Evolutionary conservation across 2,888 invertebrate species (phyloP).

Genomic region (Drosophila conformis): DNA sequence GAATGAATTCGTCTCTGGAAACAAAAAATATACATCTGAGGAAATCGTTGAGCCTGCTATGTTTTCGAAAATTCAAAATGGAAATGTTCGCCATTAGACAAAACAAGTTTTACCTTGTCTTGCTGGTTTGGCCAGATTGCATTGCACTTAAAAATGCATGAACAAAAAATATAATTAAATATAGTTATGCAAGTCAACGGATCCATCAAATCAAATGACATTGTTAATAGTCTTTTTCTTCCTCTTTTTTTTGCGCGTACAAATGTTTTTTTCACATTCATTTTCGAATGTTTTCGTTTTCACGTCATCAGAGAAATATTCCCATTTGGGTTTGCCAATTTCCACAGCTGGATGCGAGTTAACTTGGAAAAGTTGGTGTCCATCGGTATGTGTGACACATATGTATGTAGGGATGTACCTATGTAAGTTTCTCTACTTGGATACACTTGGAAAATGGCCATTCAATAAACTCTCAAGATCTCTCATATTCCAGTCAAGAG

Average conservation of each 20-base stretch:
- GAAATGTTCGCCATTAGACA: not conserved
- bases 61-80: not conserved
- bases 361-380: conserved; percentile 18
- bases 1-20: not conserved
- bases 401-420: not conserved
- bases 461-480: conserved; percentile 26
- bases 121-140: not conserved
- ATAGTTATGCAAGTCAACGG: not conserved
- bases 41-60: not conserved
- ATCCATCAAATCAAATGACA: not conserved
- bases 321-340: conserved; percentile 20
- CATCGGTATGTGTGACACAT: not conserved
- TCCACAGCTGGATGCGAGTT: conserved; percentile 16
- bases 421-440: not conserved
- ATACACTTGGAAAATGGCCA: not conserved
- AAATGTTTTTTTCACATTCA: not conserved
- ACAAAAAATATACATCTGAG: not conserved
- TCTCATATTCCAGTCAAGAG: not conserved
- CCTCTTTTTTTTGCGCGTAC: not conserved
- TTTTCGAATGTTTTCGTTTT: not conserved
- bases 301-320: conserved; percentile 9
- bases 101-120: not conserved
- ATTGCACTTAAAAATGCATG: not conserved
- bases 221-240: not conserved
- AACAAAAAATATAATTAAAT: not conserved